phyloP scores from a whole-genome alignment of 1,140 invertebrate species.

The Potamilus streckersoni region DNA sequence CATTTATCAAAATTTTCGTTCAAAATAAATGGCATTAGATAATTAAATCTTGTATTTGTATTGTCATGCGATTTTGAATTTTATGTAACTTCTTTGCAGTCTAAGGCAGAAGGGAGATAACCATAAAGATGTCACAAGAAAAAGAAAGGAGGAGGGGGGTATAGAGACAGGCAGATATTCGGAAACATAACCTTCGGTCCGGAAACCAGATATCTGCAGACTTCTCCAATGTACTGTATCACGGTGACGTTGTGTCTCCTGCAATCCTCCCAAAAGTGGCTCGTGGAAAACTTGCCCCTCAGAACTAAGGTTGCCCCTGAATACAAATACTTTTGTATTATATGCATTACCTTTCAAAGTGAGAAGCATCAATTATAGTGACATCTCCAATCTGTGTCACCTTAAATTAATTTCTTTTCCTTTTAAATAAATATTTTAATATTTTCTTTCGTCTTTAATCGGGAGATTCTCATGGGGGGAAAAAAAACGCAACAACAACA shows the following conservation, averaged over 20 bases:
- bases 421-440: not conserved
- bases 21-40: not conserved
- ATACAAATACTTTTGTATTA: not conserved
- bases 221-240: constrained; percentile 22
- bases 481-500: no score
- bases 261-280: constrained; percentile 13
- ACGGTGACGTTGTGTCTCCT: constrained; percentile 11
- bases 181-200: not conserved
- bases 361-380: not conserved
- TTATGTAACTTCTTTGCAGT: no score
- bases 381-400: not conserved
- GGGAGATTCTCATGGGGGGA: no score
- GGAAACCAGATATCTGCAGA: constrained; percentile 25
- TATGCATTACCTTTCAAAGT: not conserved
- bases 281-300: constrained; percentile 14
- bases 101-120: no score
- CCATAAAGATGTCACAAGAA: no score
- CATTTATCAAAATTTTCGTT: not conserved
- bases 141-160: no score
- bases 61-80: no score
- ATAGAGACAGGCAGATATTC: no score
- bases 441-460: not conserved
- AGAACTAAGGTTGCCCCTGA: constrained; percentile 15
- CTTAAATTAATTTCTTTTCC: not conserved
- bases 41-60: no score